A percentile compares a stretch with the other conserved stretches of the same genome.
phyloP scores from a whole-genome alignment of 2,797 vertebrate genomes.

The Xyrichtys novacula region DNA sequence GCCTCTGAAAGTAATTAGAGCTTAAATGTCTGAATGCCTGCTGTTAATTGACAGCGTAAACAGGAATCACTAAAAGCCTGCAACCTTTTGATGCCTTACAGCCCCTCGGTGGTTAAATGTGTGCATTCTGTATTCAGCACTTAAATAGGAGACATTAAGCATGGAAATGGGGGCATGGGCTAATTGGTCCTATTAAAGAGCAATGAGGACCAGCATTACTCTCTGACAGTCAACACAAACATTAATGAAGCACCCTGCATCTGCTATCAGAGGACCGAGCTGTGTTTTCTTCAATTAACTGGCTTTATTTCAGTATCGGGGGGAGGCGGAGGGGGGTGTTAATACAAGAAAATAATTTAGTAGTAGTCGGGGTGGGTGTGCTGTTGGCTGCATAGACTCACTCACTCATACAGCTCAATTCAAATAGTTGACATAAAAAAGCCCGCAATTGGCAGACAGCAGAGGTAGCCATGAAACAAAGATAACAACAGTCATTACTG shows the following conservation, averaged over 20 bases:
- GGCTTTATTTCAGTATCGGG: conserved; percentile 57
- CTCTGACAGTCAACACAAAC: conserved; percentile 77
- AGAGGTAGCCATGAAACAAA: conserved; percentile 49
- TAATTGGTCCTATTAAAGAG: conserved; percentile 79
- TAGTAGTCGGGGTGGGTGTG: background rate
- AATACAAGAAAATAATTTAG: conserved; percentile 57
- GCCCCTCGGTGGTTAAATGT: conserved; percentile 53
- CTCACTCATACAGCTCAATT: conserved; percentile 40
- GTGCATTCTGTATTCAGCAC: conserved; percentile 48
- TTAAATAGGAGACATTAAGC: conserved; percentile 71
- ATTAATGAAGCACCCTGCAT: conserved; percentile 73
- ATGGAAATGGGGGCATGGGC: conserved; percentile 72
- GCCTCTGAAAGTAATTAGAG: background rate
- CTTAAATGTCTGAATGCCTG: conserved; percentile 24
- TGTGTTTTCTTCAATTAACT: conserved; percentile 77
- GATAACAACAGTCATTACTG: conserved; percentile 57
- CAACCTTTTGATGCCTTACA: conserved; percentile 51
- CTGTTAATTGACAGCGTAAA: conserved; percentile 40
- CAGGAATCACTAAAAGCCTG: conserved; percentile 43
- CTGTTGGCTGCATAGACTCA: conserved; percentile 25
- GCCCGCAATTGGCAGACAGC: conserved; percentile 48
- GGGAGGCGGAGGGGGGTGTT: conserved; percentile 25
- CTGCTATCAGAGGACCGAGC: conserved; percentile 53
- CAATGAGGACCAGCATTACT: conserved; percentile 62
- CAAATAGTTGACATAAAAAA: conserved; percentile 50